phyloP scores from a whole-genome alignment of 2,113 vertebrate genomes.

The Nycticryphes semicollaris region DNA sequence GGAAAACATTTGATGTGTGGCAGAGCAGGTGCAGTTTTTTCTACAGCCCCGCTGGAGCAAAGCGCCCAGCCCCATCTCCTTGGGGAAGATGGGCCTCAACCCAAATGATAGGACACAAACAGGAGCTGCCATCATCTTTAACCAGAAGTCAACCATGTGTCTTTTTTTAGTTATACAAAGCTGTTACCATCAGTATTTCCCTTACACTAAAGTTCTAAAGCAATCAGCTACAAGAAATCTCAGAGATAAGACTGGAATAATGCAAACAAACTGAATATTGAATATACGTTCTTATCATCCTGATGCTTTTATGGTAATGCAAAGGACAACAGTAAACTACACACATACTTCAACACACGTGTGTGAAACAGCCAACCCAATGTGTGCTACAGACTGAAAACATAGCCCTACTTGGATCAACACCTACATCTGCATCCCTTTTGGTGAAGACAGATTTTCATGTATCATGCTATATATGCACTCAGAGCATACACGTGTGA shows the following conservation, averaged over 20 bases:
- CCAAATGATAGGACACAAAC: neutral
- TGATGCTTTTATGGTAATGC: neutral
- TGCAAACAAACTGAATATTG: neutral
- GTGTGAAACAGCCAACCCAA: neutral
- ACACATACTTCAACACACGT: neutral
- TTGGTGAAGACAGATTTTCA: neutral
- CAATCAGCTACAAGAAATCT: neutral
- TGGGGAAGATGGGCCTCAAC: neutral
- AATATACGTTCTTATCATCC: neutral
- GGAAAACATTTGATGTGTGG: neutral
- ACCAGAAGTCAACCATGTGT: neutral
- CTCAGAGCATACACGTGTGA: rapidly evolving
- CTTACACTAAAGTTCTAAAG: neutral
- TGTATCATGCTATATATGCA: too few relatives aligned
- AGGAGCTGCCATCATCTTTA: neutral
- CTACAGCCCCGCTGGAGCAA: neutral
- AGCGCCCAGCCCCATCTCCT: rapidly evolving
- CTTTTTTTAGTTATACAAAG: neutral
- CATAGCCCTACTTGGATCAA: neutral
- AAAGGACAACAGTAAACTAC: neutral
- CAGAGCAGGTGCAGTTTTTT: neutral
- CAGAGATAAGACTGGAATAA: neutral
- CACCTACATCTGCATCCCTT: neutral
- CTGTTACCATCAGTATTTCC: neutral
- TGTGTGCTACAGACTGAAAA: neutral